Base-by-base conservation (phyloP, 2,888 invertebrate genomes). In the Myopa tessellatipennis region DNA sequence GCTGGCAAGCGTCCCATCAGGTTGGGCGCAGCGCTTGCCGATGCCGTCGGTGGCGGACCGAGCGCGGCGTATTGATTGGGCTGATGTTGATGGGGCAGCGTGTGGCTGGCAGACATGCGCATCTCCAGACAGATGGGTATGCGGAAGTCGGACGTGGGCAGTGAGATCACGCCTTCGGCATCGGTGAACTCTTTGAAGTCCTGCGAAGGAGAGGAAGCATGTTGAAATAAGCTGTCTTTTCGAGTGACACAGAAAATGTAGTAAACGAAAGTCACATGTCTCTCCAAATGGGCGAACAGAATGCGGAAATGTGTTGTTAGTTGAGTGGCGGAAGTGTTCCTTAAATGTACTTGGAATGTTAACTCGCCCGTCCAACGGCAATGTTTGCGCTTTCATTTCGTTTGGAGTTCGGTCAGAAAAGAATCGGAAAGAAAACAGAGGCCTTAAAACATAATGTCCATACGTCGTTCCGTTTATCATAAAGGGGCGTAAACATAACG, bases 181-280 rank as follows among this genome's bases (percentile, higher is more conserved):
- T 96, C 96, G 88, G 95, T 94, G 91, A 95, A 95, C 89, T 96
- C 96, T 92, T 95, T 96, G 91, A 94, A 96, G 86, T 95, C 95
- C 96, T 96, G 91, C 74, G 86, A 84, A 38, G 71, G n/a, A 80
- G 12, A 77, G 63, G 36, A 38, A 4, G 38, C 4, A 36, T 34
- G 5, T 63, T 34, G 36, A n/a, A 5, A 38, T 36, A 45, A 45
- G 45, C 45, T 6, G 45, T 1, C 3, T 8, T 45, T 45, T 45
- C 14, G 34, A 38, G 65, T 16, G 65, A 65, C 4, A 38, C 4
- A 12, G 36, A 65, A 10, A 26, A 8, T 12, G 26, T 14, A 4
- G 18, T 14, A 63, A 63, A 36, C 63, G 36, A 63, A 6, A 60
- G 60, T 18, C 16, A 60, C n/a, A 60, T 16, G 60, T 10, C 45